phyloP scores from a whole-genome alignment of 53 echinoderm and acorn worm species.

The Henricia sp. region DNA sequence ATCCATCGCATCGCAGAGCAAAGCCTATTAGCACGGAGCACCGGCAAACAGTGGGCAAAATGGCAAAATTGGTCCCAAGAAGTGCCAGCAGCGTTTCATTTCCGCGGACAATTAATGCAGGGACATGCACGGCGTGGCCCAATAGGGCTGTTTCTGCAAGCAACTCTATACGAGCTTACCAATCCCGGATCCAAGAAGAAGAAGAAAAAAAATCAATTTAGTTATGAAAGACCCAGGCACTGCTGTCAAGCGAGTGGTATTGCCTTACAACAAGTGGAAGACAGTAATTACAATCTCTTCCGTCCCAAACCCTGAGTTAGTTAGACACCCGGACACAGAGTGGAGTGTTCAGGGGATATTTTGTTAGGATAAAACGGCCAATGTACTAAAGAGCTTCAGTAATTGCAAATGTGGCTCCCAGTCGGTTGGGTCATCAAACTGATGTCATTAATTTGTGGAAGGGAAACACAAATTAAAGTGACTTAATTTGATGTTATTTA shows the following conservation, averaged over 20 bases:
- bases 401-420: constrained; percentile 42
- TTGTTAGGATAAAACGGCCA: constrained; percentile 27
- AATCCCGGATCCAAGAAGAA: background rate
- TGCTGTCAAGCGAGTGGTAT: constrained; percentile 52
- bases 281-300: constrained; percentile 60
- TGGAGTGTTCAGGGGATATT: background rate
- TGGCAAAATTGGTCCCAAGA: constrained; percentile 31
- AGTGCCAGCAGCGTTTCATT: constrained; percentile 47
- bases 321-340: constrained; percentile 1
- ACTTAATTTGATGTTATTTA: too few relatives aligned
- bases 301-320: constrained; percentile 47
- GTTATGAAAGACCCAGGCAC: constrained; percentile 57
- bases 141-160: constrained; percentile 24
- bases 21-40: constrained; percentile 53
- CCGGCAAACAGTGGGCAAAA: constrained; percentile 14
- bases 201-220: constrained; percentile 44
- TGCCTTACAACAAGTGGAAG: constrained; percentile 57
- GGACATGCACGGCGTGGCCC: constrained; percentile 38
- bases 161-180: constrained; percentile 42
- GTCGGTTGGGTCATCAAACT: background rate
- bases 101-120: constrained; percentile 55
- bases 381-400: background rate
- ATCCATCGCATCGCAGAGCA: constrained; percentile 34
- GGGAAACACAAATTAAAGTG: too few relatives aligned
- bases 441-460: constrained; percentile 6